A percentile compares a stretch with the other conserved stretches of the same genome.
Evolutionary conservation across 2,888 invertebrate species (phyloP).

Genomic region (Dorcus hopei): DNA sequence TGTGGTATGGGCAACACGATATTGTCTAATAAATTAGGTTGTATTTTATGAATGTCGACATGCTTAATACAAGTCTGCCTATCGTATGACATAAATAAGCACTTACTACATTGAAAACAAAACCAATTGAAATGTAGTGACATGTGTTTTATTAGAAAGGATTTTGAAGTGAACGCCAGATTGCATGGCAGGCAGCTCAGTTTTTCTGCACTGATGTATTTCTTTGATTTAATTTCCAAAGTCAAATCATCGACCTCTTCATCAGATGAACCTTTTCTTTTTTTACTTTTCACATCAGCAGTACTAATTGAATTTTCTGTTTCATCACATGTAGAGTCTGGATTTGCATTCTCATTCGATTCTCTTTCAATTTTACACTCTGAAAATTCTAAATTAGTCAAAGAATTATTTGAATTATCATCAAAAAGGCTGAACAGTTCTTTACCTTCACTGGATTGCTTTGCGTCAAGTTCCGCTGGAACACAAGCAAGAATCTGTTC

Average conservation of each 20-base stretch:
- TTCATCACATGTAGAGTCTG: no score
- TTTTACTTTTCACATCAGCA: neutral
- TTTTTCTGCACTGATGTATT: constrained; percentile 49
- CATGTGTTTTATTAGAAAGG: constrained; percentile 60
- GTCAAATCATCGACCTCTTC: constrained; percentile 34
- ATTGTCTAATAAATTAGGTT: constrained; percentile 45
- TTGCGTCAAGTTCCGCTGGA: no score
- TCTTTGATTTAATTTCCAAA: constrained; percentile 45
- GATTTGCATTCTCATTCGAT: no score
- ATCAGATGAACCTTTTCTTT: constrained; percentile 4
- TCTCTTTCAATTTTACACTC: no score
- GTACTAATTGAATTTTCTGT: no score
- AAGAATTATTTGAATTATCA: no score
- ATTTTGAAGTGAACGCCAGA: constrained; percentile 49
- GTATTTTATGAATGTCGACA: constrained; percentile 56
- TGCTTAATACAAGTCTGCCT: constrained; percentile 66
- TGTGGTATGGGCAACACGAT: constrained; percentile 40
- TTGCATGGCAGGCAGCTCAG: constrained; percentile 57
- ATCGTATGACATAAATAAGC: constrained; percentile 65
- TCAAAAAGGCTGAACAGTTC: no score
- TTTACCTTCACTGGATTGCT: no score
- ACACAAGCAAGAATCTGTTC: no score
- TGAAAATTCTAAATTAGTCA: no score
- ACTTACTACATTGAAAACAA: constrained; percentile 72
- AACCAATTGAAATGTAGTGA: constrained; percentile 68